Conservation (phyloP, 2,888 invertebrate genomes). For the Cancer borealis region DNA sequence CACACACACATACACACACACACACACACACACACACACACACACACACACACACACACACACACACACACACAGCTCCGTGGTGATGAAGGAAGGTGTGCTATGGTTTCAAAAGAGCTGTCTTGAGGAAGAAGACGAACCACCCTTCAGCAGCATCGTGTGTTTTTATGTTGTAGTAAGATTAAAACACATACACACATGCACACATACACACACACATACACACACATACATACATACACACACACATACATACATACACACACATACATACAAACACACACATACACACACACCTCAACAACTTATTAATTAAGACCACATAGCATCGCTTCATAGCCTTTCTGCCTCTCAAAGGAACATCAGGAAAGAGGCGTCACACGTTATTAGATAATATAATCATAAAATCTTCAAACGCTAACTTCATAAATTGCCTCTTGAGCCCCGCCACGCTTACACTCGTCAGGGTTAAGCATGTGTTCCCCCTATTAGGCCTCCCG, state of each 20-base stretch:
- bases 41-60: background rate
- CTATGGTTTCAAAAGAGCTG: background rate
- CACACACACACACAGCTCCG: background rate
- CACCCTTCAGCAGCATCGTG: background rate
- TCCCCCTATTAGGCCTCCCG: background rate
- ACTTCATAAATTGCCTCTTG: constrained; percentile 35
- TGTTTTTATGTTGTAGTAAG: background rate
- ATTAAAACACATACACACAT: background rate
- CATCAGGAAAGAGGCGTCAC: constrained; percentile 30
- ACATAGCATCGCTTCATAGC: background rate
- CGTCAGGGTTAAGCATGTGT: constrained; percentile 34
- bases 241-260: background rate
- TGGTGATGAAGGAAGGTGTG: background rate
- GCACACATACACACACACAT: background rate
- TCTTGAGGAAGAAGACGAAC: background rate
- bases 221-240: background rate
- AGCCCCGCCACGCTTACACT: constrained; percentile 3
- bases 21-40: background rate
- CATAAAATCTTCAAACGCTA: constrained; percentile 43
- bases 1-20: background rate
- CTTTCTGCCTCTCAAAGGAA: constrained; percentile 18
- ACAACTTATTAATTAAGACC: background rate
- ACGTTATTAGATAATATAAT: constrained; percentile 9
- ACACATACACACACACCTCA: background rate
- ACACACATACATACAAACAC: background rate